Conservation (phyloP, 2,797 vertebrate species). For the Sphaeramia orbicularis region DNA sequence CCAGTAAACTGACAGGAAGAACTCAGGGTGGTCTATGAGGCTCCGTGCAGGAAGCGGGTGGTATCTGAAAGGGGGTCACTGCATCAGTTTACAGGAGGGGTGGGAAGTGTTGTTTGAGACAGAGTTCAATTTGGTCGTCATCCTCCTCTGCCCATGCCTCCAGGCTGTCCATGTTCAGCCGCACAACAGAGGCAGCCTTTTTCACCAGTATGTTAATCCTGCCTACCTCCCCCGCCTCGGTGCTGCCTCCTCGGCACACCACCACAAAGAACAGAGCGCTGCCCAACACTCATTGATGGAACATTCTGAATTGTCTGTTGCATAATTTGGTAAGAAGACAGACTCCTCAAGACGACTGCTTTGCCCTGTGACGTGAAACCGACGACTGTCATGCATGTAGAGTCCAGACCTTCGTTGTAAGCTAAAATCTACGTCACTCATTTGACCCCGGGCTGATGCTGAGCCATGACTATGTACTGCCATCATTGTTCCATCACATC, state of each 20-base stretch:
- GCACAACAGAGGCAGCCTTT: constrained; percentile 75
- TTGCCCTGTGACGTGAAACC: constrained; percentile 34
- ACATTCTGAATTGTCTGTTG: constrained; percentile 39
- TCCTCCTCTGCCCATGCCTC: constrained; percentile 70
- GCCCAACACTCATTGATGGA: constrained; percentile 41
- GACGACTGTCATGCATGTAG: constrained; percentile 14
- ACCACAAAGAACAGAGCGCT: constrained; percentile 62
- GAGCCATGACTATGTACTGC: constrained; percentile 55
- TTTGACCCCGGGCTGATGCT: constrained; percentile 63
- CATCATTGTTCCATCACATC: constrained; percentile 70
- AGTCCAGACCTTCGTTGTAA: constrained; percentile 24
- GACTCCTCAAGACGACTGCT: constrained; percentile 29
- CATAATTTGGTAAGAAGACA: constrained; percentile 38
- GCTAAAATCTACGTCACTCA: constrained; percentile 53
- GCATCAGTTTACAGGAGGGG: constrained; percentile 38
- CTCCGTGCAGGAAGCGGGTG: constrained; percentile 28
- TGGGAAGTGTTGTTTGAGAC: constrained; percentile 62
- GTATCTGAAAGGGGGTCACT: constrained; percentile 17
- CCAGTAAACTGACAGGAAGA: constrained; percentile 14
- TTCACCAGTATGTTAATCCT: constrained; percentile 75
- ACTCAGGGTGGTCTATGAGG: constrained; percentile 29
- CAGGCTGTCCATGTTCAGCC: constrained; percentile 57
- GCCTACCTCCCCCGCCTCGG: constrained; percentile 63
- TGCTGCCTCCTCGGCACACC: constrained; percentile 53
- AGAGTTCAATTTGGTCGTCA: constrained; percentile 64